Evolutionary conservation across 2,888 invertebrate genomes (phyloP).

Genomic region (Diogma glabrata): DNA sequence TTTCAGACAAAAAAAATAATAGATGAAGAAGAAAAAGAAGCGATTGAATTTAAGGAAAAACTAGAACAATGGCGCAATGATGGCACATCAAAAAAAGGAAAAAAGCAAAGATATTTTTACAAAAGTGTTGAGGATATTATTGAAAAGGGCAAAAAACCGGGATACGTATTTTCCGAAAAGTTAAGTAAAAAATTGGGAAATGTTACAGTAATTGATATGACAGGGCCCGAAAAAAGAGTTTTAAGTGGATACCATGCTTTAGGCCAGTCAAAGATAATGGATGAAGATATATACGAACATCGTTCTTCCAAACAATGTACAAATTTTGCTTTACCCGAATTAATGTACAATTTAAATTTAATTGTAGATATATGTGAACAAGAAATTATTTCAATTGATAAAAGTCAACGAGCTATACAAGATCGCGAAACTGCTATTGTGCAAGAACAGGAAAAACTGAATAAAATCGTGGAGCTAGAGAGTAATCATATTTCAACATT

Average conservation of each 20-base stretch:
- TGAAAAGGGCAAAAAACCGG: conserved; percentile 65
- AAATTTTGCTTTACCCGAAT: conserved; percentile 74
- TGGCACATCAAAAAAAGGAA: conserved; percentile 40
- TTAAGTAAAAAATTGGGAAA: conserved; percentile 53
- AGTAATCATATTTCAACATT: conserved; percentile 59
- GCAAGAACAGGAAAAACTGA: conserved; percentile 62
- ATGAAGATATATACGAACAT: conserved; percentile 50
- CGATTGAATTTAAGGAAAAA: conserved; percentile 49
- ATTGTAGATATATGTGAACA: conserved; percentile 90
- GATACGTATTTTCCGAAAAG: conserved; percentile 27
- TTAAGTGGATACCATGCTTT: conserved; percentile 88
- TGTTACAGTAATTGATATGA: conserved; percentile 98
- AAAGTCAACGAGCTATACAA: conserved; percentile 60
- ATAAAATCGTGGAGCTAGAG: conserved; percentile 56
- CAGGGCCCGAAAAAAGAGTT: conserved; percentile 87
- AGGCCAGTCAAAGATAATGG: conserved; percentile 47
- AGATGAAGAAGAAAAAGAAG: conserved; percentile 42
- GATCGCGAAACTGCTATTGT: conserved; percentile 70
- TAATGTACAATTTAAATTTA: conserved; percentile 83
- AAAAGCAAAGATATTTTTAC: conserved; percentile 68
- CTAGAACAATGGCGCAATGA: conserved; percentile 60
- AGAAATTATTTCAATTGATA: conserved; percentile 80
- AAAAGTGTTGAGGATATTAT: conserved; percentile 79
- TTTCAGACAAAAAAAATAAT: conserved; percentile 23
- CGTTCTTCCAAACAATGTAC: conserved; percentile 48